Base-by-base conservation (phyloP, 1,140 invertebrate species). In the Cepaea nemoralis region DNA sequence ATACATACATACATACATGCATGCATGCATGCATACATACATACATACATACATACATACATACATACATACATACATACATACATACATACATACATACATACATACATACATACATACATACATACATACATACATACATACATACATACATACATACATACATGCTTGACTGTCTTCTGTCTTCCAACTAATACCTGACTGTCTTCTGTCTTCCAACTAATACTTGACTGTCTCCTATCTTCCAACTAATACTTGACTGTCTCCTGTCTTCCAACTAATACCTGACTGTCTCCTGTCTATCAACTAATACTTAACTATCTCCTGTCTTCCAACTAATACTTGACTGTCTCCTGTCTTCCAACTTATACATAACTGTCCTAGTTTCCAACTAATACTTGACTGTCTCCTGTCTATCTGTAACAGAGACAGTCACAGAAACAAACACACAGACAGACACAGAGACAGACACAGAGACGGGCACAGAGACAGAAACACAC, bases 21-120 rank as follows among this genome's bases (percentile, higher is more conserved):
- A 66, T 66, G n/a, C 59, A 66, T 66, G n/a, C 59, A 66, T 66
- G n/a, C 59, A 66, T 66, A 66, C 59, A 66, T 66, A 66, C 59
- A 66, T 66, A 66, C 59, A 66, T 66, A 66, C 59, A 66, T 66
- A 66, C 59, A 66, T 66, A 66, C 59, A 66, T 33, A 66, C 59
- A 66, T 66, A 66, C 59, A 66, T 66, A 66, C 59, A 66, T 66
- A 66, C 59, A 66, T 66, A 66, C 59, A 66, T 66, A 66, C 59
- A 66, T 66, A 66, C 59, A 66, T 66, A 66, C 59, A 66, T 33
- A 66, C 59, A 66, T 66, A 66, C 59, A 66, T 66, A 66, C 59
- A 66, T 27, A 66, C 59, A 66, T 66, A 66, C 59, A 66, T 66
- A 66, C 59, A 66, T 66, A 66, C 59, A 66, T 66, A 66, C 59